Conservation (phyloP, 2,888 invertebrate species). For the Pyrrhia umbra region DNA sequence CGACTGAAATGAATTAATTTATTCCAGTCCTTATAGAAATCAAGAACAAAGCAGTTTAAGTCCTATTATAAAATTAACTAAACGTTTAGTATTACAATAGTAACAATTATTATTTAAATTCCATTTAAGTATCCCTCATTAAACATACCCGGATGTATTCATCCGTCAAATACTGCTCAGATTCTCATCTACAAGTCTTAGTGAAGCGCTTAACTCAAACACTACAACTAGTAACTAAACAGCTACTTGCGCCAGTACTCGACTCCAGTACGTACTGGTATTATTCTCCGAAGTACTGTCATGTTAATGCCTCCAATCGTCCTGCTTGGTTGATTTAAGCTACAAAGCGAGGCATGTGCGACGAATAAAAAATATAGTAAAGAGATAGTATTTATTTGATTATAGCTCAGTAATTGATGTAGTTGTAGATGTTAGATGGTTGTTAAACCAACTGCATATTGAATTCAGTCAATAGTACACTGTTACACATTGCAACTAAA, state of each 20-base stretch:
- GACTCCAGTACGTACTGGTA: slow-evolving; percentile 4
- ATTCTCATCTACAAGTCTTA: slow-evolving; percentile 17
- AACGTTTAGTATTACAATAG: no score
- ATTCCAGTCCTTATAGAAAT: not conserved
- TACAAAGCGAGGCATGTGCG: not conserved
- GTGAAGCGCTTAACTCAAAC: slow-evolving; percentile 24
- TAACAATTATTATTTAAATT: not conserved
- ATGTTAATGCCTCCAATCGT: not conserved
- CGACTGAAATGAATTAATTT: not conserved
- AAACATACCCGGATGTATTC: slow-evolving; percentile 2
- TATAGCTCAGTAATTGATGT: no score
- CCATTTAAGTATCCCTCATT: not conserved
- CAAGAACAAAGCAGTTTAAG: not conserved
- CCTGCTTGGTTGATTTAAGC: not conserved
- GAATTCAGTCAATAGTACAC: no score
- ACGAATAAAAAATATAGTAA: no score
- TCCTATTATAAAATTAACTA: no score
- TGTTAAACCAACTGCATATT: no score
- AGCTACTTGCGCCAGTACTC: slow-evolving; percentile 26
- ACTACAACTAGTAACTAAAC: slow-evolving; percentile 30
- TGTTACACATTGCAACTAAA: no score
- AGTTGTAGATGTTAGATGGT: no score
- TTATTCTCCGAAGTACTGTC: slow-evolving; percentile 1
- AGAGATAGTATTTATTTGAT: no score
- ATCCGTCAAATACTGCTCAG: slow-evolving; percentile 15